A percentile compares a stretch with the other conserved stretches of the same genome.
Conservation (phyloP, 2,113 vertebrate species). For the Seriola rivoliana region DNA sequence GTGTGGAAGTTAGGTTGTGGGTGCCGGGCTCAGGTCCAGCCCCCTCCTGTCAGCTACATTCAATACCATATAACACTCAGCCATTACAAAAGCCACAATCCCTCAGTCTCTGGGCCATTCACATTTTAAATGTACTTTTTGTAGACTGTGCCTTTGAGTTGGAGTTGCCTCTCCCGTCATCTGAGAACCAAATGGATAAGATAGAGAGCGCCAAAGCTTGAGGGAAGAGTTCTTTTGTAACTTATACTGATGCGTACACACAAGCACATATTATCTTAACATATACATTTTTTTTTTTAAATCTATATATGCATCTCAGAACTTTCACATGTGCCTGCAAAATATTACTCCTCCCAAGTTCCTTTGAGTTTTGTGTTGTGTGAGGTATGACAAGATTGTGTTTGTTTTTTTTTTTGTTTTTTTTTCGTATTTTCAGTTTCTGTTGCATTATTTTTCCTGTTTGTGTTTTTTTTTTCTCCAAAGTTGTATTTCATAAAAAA, state of each 20-base stretch:
- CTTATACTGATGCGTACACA: slow-evolving; percentile 69
- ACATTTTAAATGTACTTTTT: slow-evolving; percentile 63
- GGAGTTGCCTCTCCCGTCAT: slow-evolving; percentile 23
- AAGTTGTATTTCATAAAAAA: slow-evolving; percentile 78
- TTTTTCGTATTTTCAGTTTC: slow-evolving; percentile 74
- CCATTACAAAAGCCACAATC: slow-evolving; percentile 72
- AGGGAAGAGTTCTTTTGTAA: slow-evolving; percentile 74
- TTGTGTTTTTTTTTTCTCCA: slow-evolving; percentile 70
- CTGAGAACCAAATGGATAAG: slow-evolving; percentile 48
- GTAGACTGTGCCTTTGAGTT: slow-evolving; percentile 35
- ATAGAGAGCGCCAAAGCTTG: slow-evolving; percentile 58
- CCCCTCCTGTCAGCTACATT: slow-evolving; percentile 87
- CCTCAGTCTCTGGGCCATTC: slow-evolving; percentile 71
- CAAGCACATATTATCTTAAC: slow-evolving; percentile 77
- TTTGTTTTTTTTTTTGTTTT: slow-evolving; percentile 71
- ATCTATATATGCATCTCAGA: slow-evolving; percentile 71
- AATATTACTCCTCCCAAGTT: slow-evolving; percentile 80
- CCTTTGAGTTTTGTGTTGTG: slow-evolving; percentile 84
- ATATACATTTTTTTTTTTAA: slow-evolving; percentile 57
- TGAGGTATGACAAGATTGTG: slow-evolving; percentile 88
- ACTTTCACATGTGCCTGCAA: slow-evolving; percentile 79
- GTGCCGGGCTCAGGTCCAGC: slow-evolving; percentile 79
- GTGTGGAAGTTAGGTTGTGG: slow-evolving; percentile 86
- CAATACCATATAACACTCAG: slow-evolving; percentile 85
- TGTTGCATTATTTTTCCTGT: slow-evolving; percentile 78